phyloP scores from a whole-genome alignment of 2,888 invertebrate species.

The Esperia sulphurella region DNA sequence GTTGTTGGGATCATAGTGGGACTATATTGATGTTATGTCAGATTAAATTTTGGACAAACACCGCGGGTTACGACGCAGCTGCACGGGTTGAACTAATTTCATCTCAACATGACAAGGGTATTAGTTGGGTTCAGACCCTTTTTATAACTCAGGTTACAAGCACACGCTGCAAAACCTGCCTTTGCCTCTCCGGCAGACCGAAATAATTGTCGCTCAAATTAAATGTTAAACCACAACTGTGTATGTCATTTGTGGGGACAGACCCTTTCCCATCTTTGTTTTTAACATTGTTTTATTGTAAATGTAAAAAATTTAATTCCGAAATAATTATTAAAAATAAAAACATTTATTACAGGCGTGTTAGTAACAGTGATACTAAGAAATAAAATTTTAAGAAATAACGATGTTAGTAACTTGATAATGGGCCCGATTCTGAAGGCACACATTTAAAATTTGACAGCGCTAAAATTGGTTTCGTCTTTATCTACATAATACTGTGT shows the following conservation, averaged over 20 bases:
- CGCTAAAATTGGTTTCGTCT: too few relatives aligned
- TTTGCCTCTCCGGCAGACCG: conserved; percentile 18
- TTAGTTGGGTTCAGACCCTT: conserved; percentile 72
- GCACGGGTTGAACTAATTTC: conserved; percentile 73
- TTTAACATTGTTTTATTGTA: too few relatives aligned
- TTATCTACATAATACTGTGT: too few relatives aligned
- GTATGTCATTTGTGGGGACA: conserved; percentile 1
- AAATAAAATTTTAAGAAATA: too few relatives aligned
- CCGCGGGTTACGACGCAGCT: conserved; percentile 62
- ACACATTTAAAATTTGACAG: too few relatives aligned
- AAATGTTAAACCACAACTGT: conserved; percentile 26
- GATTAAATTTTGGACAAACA: conserved; percentile 67
- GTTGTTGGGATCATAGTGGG: conserved; percentile 5
- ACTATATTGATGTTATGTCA: conserved; percentile 48
- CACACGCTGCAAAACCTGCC: conserved; percentile 41
- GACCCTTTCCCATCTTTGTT: background rate
- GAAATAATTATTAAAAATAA: too few relatives aligned
- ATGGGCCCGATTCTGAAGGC: too few relatives aligned
- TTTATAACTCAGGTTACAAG: conserved; percentile 65
- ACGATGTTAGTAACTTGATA: too few relatives aligned
- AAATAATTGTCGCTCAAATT: conserved; percentile 41
- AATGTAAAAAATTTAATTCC: too few relatives aligned
- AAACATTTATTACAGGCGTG: too few relatives aligned
- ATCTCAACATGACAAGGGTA: conserved; percentile 76
- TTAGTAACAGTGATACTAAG: too few relatives aligned